Evolutionary conservation across 2,888 invertebrate genomes (phyloP).

Genomic region (Drosophila koepferae): DNA sequence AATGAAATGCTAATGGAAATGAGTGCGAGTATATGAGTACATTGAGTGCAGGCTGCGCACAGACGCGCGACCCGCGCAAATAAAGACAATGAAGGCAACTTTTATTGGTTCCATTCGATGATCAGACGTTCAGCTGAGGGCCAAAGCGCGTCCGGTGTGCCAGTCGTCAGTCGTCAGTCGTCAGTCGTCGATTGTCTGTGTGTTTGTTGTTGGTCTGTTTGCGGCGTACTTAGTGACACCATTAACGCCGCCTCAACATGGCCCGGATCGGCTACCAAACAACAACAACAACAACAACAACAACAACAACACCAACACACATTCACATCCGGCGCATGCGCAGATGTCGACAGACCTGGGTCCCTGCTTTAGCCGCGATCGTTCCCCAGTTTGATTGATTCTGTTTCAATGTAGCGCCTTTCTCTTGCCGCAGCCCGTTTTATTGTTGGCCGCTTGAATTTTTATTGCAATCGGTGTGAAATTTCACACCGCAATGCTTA

Average conservation of each 20-base stretch:
- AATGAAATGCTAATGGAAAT: slow-evolving; percentile 74
- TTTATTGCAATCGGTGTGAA: slow-evolving; percentile 84
- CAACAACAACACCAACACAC: slow-evolving; percentile 13
- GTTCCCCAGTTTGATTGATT: slow-evolving; percentile 80
- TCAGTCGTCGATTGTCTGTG: slow-evolving; percentile 44
- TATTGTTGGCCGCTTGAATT: slow-evolving; percentile 68
- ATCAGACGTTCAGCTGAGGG: slow-evolving; percentile 68
- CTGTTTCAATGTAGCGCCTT: slow-evolving; percentile 75
- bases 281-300: background rate
- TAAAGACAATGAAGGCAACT: slow-evolving; percentile 78
- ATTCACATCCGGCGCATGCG: slow-evolving; percentile 76
- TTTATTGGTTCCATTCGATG: slow-evolving; percentile 85
- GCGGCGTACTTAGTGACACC: slow-evolving; percentile 82
- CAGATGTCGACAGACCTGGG: slow-evolving; percentile 52
- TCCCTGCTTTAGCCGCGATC: slow-evolving; percentile 33
- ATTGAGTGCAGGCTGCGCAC: slow-evolving; percentile 60
- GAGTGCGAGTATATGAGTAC: slow-evolving; percentile 54
- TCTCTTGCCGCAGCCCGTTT: slow-evolving; percentile 56
- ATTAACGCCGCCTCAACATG: slow-evolving; percentile 66
- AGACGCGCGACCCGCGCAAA: slow-evolving; percentile 68
- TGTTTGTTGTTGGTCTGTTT: slow-evolving; percentile 24
- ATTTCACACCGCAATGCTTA: slow-evolving; percentile 85
- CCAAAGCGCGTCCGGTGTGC: slow-evolving; percentile 35
- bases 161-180: slow-evolving; percentile 33
- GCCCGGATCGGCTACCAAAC: slow-evolving; percentile 41